Percentiles rank a stretch among this genome's conserved stretches.
phyloP scores from a whole-genome alignment of 2,888 invertebrate species.

The Beris chalybata region DNA sequence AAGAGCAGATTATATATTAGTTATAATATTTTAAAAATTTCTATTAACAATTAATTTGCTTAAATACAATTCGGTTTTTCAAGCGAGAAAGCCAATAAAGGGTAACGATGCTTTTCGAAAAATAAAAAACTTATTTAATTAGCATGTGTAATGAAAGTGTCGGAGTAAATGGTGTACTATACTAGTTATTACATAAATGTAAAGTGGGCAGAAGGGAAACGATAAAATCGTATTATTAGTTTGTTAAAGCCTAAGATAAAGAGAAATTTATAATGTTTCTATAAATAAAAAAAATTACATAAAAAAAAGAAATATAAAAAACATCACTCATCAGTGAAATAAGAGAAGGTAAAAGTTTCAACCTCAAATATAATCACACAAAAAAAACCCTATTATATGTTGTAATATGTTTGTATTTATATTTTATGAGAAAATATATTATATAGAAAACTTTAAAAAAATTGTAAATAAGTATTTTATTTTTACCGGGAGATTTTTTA shows the following conservation, averaged over 20 bases:
- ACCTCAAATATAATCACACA: slow-evolving; percentile 23
- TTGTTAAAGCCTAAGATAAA: slow-evolving; percentile 25
- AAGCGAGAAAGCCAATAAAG: too few species aligned
- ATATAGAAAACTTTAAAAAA: slow-evolving; percentile 14
- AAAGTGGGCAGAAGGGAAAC: too few species aligned
- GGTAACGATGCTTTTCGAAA: too few species aligned
- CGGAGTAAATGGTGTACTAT: too few species aligned
- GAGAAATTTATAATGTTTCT: slow-evolving; percentile 30
- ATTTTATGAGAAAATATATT: slow-evolving; percentile 35
- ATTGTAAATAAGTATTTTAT: background rate
- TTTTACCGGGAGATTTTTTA: too few species aligned
- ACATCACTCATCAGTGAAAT: background rate
- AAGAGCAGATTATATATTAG: too few species aligned
- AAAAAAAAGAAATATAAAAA: slow-evolving; percentile 7
- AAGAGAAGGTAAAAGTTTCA: slow-evolving; percentile 15
- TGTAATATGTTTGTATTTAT: slow-evolving; percentile 34
- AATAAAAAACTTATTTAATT: too few species aligned
- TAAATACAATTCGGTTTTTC: too few species aligned
- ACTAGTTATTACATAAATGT: too few species aligned
- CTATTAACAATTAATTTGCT: too few species aligned
- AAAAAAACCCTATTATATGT: slow-evolving; percentile 26
- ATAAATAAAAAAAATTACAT: slow-evolving; percentile 14
- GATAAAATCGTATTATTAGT: slow-evolving; percentile 6
- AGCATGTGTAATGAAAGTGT: too few species aligned
- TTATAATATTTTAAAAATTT: too few species aligned